phyloP scores from a whole-genome alignment of 2,888 invertebrate species.

The Cyrtodaria siliqua region DNA sequence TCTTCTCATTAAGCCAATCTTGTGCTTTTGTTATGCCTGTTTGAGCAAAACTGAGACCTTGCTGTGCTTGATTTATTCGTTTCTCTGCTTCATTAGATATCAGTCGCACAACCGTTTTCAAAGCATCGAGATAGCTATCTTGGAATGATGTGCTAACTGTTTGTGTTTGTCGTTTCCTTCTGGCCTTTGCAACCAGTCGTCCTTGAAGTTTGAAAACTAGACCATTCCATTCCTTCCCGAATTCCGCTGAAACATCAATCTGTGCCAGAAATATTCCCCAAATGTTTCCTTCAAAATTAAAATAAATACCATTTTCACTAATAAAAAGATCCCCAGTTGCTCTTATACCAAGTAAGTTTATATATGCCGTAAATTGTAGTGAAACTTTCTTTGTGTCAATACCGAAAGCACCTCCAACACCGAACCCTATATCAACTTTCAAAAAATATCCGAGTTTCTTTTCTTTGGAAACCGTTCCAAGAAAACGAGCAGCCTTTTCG shows the following conservation, averaged over 20 bases:
- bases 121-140: slow-evolving; percentile 52
- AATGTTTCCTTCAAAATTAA: slow-evolving; percentile 46
- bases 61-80: slow-evolving; percentile 47
- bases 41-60: slow-evolving; percentile 32
- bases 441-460: neutral
- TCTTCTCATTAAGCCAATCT: slow-evolving; percentile 55
- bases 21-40: slow-evolving; percentile 40
- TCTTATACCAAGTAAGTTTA: slow-evolving; percentile 7
- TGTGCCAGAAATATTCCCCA: slow-evolving; percentile 49
- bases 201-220: slow-evolving; percentile 44
- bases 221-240: slow-evolving; percentile 38
- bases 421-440: neutral
- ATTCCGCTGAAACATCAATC: slow-evolving; percentile 36
- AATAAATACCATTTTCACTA: slow-evolving; percentile 12
- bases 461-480: slow-evolving; percentile 5
- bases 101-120: slow-evolving; percentile 23
- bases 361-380: slow-evolving; percentile 1
- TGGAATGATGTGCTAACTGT: slow-evolving; percentile 45
- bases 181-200: slow-evolving; percentile 38
- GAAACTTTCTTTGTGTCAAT: slow-evolving; percentile 4
- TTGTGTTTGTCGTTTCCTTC: slow-evolving; percentile 31
- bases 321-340: slow-evolving; percentile 6
- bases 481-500: slow-evolving; percentile 30
- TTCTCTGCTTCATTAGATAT: slow-evolving; percentile 45
- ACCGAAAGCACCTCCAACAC: slow-evolving; percentile 19